Conservation (phyloP, 2,797 vertebrate genomes). For the Hippocampus kuda region DNA sequence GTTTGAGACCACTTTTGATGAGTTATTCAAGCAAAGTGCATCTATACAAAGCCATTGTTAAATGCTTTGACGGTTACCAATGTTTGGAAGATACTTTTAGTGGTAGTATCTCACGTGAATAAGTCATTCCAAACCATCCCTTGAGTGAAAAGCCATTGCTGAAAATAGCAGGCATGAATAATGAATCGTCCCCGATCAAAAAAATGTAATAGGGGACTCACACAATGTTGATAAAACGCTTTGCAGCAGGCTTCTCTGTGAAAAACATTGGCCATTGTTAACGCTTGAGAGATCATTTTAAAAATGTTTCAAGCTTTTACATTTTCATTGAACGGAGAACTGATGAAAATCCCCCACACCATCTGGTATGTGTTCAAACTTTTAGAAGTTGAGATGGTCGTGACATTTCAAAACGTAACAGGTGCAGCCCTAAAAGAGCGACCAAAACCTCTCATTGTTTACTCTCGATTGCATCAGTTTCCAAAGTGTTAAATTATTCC, state of each 20-base stretch:
- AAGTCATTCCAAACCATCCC: not conserved
- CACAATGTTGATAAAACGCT: too few relatives aligned
- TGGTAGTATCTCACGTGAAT: not conserved
- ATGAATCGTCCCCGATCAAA: too few relatives aligned
- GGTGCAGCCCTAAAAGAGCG: not conserved
- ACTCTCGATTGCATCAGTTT: slow-evolving; percentile 21
- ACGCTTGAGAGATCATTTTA: too few relatives aligned
- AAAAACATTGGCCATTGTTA: too few relatives aligned
- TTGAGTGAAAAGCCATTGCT: not conserved
- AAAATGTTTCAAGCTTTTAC: too few relatives aligned
- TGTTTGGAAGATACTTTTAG: not conserved
- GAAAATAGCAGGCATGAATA: not conserved
- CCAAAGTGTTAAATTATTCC: slow-evolving; percentile 23
- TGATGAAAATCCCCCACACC: slow-evolving; percentile 5
- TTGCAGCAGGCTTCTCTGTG: too few relatives aligned
- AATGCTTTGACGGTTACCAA: not conserved
- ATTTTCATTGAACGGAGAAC: not conserved
- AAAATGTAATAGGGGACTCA: too few relatives aligned
- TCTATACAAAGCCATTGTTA: not conserved
- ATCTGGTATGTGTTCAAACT: slow-evolving; percentile 14
- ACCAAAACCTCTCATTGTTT: slow-evolving; percentile 23
- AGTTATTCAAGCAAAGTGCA: not conserved
- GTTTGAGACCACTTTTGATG: not conserved
- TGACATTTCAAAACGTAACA: slow-evolving; percentile 32
- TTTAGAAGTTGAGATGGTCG: slow-evolving; percentile 17